Evolutionary conservation across 2,888 invertebrate genomes (phyloP).

Genomic region (Standfussiana lucernea): DNA sequence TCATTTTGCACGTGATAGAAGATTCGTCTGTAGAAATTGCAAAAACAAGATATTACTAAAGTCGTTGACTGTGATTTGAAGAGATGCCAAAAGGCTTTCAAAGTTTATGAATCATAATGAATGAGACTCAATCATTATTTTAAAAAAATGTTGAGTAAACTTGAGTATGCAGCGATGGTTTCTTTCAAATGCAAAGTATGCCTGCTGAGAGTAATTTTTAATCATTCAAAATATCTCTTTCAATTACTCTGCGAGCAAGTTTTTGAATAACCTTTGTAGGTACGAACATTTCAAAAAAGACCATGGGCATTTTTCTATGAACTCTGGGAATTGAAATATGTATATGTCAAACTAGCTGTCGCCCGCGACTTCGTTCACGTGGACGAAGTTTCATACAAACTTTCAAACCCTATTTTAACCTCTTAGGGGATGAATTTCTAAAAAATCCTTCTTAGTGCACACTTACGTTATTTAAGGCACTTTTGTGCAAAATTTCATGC

Average conservation of each 20-base stretch:
- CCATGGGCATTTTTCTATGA: not conserved
- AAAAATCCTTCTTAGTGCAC: too few species aligned
- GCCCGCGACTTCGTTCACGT: too few species aligned
- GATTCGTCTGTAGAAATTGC: not conserved
- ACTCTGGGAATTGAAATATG: not conserved
- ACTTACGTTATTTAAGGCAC: too few species aligned
- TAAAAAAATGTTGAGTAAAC: not conserved
- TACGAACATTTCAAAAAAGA: not conserved
- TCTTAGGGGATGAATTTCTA: too few species aligned
- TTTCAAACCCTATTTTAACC: too few species aligned
- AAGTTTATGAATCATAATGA: constrained; percentile 2
- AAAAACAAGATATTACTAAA: not conserved
- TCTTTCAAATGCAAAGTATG: not conserved
- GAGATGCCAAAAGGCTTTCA: not conserved
- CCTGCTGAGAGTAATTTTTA: not conserved
- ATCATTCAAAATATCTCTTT: not conserved
- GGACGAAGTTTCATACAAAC: too few species aligned
- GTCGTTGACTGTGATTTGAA: not conserved
- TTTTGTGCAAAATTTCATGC: too few species aligned
- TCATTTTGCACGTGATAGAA: constrained; percentile 13
- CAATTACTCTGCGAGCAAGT: not conserved
- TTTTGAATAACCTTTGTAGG: not conserved
- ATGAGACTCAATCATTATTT: not conserved
- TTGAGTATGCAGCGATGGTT: not conserved
- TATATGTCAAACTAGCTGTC: too few species aligned